Evolutionary conservation across 2,797 vertebrate species (phyloP).

Genomic region (Dermochelys coriacea): DNA sequence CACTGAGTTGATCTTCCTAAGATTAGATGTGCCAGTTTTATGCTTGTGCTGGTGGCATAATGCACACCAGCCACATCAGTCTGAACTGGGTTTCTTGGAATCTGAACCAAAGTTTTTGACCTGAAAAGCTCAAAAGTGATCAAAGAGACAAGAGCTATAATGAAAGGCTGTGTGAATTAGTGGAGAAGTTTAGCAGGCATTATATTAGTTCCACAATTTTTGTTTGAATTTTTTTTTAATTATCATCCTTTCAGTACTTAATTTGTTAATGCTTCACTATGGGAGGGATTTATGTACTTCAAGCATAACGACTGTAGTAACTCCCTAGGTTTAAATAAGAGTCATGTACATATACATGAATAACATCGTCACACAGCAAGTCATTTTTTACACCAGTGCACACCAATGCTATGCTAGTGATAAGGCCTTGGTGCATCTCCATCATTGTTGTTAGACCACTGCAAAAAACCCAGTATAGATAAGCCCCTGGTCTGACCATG

Average conservation of each 20-base stretch:
- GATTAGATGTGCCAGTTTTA: not conserved
- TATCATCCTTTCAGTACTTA: not conserved
- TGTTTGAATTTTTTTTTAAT: not conserved
- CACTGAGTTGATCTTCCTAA: not conserved
- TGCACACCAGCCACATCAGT: not conserved
- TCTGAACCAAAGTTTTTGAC: not conserved
- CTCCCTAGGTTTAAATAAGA: not conserved
- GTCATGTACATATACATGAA: not conserved
- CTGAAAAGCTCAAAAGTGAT: not conserved
- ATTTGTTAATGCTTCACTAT: not conserved
- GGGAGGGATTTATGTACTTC: not conserved
- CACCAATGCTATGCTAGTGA: not conserved
- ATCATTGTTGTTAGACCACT: not conserved
- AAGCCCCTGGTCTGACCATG: not conserved
- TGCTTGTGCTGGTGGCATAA: not conserved
- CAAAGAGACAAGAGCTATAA: not conserved
- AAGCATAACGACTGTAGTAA: not conserved
- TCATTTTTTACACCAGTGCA: not conserved
- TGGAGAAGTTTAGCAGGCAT: not conserved
- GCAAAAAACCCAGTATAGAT: not conserved
- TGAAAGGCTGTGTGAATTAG: not conserved
- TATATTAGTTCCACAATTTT: not conserved
- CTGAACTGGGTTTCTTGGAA: not conserved
- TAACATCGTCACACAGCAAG: not conserved
- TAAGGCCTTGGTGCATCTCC: not conserved